phyloP scores from a whole-genome alignment of 2,888 invertebrate species.

The Sarcophaga caerulescens region DNA sequence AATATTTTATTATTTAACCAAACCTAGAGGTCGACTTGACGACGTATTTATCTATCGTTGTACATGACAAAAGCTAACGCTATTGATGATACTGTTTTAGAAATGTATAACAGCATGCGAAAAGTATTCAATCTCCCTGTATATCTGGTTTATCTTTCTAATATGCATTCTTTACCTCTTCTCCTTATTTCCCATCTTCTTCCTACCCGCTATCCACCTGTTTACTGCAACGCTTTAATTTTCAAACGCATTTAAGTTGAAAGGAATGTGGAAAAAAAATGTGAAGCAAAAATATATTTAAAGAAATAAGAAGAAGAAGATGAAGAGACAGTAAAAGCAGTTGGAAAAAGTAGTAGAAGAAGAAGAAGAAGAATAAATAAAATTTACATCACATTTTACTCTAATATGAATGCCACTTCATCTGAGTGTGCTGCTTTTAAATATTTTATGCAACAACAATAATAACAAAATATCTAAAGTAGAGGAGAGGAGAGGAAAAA shows the following conservation, averaged over 20 bases:
- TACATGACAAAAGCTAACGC: no score
- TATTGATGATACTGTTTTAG: no score
- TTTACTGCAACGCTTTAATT: not conserved
- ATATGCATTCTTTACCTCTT: not conserved
- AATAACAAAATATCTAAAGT: not conserved
- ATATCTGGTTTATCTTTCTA: no score
- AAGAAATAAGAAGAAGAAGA: no score
- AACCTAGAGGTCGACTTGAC: no score
- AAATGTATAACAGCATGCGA: no score
- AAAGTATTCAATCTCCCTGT: no score
- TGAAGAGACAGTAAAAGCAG: no score
- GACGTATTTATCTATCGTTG: no score
- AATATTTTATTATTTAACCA: no score
- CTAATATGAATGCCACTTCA: slow-evolving; percentile 54
- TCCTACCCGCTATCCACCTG: not conserved
- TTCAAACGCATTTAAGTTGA: not conserved
- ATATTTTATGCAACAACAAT: slow-evolving; percentile 60
- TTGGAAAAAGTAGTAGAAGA: no score
- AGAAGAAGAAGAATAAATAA: not conserved
- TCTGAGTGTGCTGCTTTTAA: slow-evolving; percentile 60
- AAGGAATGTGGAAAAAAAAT: not conserved
- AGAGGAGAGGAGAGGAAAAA: not conserved
- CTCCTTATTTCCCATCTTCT: not conserved
- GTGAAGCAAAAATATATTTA: not conserved
- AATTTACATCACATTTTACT: slow-evolving; percentile 49